phyloP scores from a whole-genome alignment of 1,140 invertebrate genomes.

The Oncopodura yosiiana region DNA sequence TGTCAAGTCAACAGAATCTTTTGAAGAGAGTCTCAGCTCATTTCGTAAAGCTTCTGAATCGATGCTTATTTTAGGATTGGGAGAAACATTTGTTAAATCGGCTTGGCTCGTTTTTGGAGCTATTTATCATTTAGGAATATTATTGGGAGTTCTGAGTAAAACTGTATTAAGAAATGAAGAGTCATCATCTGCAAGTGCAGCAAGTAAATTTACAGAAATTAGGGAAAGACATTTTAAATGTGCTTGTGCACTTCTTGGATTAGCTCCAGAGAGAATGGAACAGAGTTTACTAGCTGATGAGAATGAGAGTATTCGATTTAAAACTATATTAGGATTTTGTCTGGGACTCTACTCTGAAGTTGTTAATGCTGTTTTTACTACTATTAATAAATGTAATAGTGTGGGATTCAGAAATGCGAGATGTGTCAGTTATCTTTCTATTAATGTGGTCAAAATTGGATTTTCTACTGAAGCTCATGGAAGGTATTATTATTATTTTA shows the following conservation, averaged over 20 bases:
- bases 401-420: slow-evolving; percentile 30
- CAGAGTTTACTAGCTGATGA: slow-evolving; percentile 28
- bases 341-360: slow-evolving; percentile 27
- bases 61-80: slow-evolving; percentile 60
- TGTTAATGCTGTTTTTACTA: slow-evolving; percentile 27
- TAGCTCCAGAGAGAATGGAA: slow-evolving; percentile 23
- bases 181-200: slow-evolving; percentile 1
- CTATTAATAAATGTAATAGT: slow-evolving; percentile 31
- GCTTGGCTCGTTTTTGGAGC: slow-evolving; percentile 80
- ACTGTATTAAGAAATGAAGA: slow-evolving; percentile 9
- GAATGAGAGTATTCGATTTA: slow-evolving; percentile 21
- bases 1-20: slow-evolving; percentile 13
- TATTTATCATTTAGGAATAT: slow-evolving; percentile 82
- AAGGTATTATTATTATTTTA: slow-evolving; percentile 14
- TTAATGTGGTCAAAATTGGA: slow-evolving; percentile 29
- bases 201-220: slow-evolving; percentile 3
- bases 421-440: slow-evolving; percentile 19
- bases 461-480: slow-evolving; percentile 16
- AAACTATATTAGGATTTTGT: slow-evolving; percentile 30
- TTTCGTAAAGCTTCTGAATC: slow-evolving; percentile 47
- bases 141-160: slow-evolving; percentile 41
- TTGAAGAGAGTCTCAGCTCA: slow-evolving; percentile 21
- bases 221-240: slow-evolving; percentile 30
- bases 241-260: slow-evolving; percentile 28
- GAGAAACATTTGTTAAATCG: slow-evolving; percentile 64